Percentiles rank a stretch among this genome's conserved stretches.
Conservation (phyloP, 2,113 vertebrate species). For the Sylvietta virens region DNA sequence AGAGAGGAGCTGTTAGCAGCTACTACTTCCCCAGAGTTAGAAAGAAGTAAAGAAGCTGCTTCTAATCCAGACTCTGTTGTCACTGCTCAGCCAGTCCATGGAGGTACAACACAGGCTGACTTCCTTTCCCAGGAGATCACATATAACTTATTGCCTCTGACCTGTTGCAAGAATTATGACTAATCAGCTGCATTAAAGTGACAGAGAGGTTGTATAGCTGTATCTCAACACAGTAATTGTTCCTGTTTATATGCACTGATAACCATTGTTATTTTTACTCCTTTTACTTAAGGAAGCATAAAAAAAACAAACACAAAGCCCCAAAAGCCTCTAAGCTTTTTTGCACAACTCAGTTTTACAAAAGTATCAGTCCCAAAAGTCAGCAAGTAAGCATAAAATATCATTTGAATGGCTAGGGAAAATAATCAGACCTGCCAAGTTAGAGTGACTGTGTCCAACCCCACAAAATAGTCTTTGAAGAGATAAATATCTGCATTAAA, state of each 20-base stretch:
- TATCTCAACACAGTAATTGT: background rate
- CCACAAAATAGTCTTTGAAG: background rate
- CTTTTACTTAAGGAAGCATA: background rate
- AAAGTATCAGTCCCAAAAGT: background rate
- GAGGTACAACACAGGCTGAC: background rate
- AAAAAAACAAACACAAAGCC: background rate
- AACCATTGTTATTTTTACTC: background rate
- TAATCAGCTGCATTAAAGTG: background rate
- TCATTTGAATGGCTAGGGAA: background rate
- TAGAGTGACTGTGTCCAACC: background rate
- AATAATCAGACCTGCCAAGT: background rate
- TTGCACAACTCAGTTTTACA: background rate
- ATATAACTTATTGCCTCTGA: background rate
- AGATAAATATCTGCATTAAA: background rate
- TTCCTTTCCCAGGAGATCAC: background rate
- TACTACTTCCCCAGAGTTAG: background rate
- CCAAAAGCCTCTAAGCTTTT: background rate
- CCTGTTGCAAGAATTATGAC: background rate
- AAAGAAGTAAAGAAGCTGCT: background rate
- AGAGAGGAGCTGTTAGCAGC: background rate
- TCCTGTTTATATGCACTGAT: background rate
- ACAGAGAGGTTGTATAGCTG: background rate
- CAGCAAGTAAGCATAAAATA: background rate
- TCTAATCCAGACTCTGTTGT: background rate
- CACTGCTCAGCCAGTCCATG: background rate